Percentiles rank a stretch among this genome's conserved stretches.
These are phyloP conservation scores for Ypsolopha sequella DNA, from an alignment of 2,888 invertebrate species.

Conservation along the genomic window DNA sequence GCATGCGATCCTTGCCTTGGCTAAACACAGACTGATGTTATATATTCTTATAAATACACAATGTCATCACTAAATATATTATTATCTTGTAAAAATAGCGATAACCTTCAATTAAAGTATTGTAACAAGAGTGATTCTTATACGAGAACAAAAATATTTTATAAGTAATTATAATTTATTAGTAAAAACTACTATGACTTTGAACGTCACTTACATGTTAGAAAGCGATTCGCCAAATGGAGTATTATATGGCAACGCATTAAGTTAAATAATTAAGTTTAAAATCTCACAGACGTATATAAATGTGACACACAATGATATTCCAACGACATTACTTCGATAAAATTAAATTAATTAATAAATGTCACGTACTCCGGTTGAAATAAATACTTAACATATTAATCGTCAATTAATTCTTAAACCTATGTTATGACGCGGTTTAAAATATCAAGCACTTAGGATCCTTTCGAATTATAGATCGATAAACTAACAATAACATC, in stretches of 20 bases:
- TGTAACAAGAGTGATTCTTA: slow-evolving; percentile 47
- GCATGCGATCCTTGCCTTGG: slow-evolving; percentile 18
- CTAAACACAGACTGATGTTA: slow-evolving; percentile 51
- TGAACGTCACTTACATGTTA: slow-evolving; percentile 46
- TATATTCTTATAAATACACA: slow-evolving; percentile 23
- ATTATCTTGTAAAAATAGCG: slow-evolving; percentile 55
- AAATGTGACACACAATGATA: slow-evolving; percentile 3
- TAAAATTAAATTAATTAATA: slow-evolving; percentile 16
- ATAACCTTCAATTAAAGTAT: slow-evolving; percentile 55
- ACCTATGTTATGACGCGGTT: slow-evolving; percentile 47
- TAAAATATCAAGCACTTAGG: slow-evolving; percentile 47
- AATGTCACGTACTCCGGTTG: slow-evolving; percentile 39
- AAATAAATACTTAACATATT: slow-evolving; percentile 66
- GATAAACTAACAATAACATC: slow-evolving; percentile 26
- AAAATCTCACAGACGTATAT: slow-evolving; percentile 5
- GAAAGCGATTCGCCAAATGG: slow-evolving; percentile 38
- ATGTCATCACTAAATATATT: slow-evolving; percentile 11
- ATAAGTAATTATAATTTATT: slow-evolving; percentile 49
- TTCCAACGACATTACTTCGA: neutral
- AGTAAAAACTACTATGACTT: slow-evolving; percentile 55
- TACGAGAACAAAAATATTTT: slow-evolving; percentile 63
- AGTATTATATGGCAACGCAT: slow-evolving; percentile 35
- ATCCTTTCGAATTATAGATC: slow-evolving; percentile 15
- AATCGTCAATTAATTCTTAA: slow-evolving; percentile 56
- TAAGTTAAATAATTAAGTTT: neutral